A percentile compares a stretch with the other conserved stretches of the same genome.
Evolutionary conservation across 2,888 invertebrate species (phyloP).

Genomic region (Acanthosepion lycidas): DNA sequence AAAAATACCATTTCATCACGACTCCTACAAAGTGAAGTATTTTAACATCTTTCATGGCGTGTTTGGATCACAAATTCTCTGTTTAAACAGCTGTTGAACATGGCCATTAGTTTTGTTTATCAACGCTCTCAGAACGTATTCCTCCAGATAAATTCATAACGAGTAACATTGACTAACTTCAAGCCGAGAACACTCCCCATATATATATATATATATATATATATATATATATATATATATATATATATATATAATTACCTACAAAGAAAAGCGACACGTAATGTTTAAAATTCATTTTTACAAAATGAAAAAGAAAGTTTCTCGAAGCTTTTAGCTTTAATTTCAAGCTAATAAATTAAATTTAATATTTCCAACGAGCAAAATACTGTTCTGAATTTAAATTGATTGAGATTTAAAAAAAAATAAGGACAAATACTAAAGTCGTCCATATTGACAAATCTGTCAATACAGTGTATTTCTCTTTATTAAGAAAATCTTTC

Average conservation of each 20-base stretch:
- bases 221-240: neutral
- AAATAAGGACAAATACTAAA: too few species aligned
- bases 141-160: neutral
- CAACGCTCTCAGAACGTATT: neutral
- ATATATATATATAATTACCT: neutral
- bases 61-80: neutral
- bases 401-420: too few species aligned
- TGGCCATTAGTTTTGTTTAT: neutral
- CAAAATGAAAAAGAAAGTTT: too few species aligned
- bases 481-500: too few species aligned
- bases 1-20: neutral
- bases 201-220: neutral
- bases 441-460: too few species aligned
- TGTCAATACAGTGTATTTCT: too few species aligned
- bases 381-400: too few species aligned
- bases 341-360: too few species aligned
- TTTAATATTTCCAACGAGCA: too few species aligned
- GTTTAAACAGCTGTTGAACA: slow-evolving; percentile 10
- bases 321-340: too few species aligned
- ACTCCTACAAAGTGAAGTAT: neutral
- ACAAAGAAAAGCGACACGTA: too few species aligned
- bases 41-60: neutral
- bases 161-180: neutral
- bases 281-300: too few species aligned
- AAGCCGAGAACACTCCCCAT: neutral